Base-by-base conservation (phyloP, 53 echinoderm and acorn worm species). In the Echinometra lucunter region DNA sequence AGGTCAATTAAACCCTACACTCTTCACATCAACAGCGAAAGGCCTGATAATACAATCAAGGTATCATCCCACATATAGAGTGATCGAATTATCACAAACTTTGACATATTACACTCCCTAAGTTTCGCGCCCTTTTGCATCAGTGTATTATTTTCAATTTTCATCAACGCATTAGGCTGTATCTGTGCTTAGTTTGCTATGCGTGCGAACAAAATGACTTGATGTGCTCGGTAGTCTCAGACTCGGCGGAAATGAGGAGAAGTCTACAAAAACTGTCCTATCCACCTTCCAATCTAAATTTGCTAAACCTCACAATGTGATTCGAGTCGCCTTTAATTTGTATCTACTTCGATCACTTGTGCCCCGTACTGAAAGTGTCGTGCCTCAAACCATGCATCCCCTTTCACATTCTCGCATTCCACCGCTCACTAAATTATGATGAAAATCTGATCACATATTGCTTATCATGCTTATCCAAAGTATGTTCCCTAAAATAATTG, bases 221-320 rank as follows among this genome's bases (percentile, higher is more conserved):
- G 17, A 6, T 21, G 19, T 38, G 35, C 78, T 19, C 16, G 42
- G 18, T 19, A 40, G 78, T 40, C 78, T 17, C 78, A 19, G 78
- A 18, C 78, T 23, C 19, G 18, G 19, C 19, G 42, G 78, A 42
- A 78, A 21, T 42, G 78, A 21, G 19, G 16, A 78, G 28, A 78
- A 78, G 42, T 69, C 69, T 38, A 78, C 78, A 40, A 78, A 19
- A 78, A 38, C 42, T 19, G 78, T 78, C 42, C 42, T 78, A 78
- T 78, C 78, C 78, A 7, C 44, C 21, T 38, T 42, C 23, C 3
- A 35, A 78, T 78, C 78, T 78, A 40, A 78, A 78, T 78, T 78
- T 78, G 78, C 78, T 78, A 78, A 78, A 42, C 78, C 78, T 10
- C 78, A 78, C 78, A 78, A 78, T 78, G 42, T 30, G 38, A 78